Conservation (phyloP, 2,888 invertebrate species). For the Pegoplata infirma region DNA sequence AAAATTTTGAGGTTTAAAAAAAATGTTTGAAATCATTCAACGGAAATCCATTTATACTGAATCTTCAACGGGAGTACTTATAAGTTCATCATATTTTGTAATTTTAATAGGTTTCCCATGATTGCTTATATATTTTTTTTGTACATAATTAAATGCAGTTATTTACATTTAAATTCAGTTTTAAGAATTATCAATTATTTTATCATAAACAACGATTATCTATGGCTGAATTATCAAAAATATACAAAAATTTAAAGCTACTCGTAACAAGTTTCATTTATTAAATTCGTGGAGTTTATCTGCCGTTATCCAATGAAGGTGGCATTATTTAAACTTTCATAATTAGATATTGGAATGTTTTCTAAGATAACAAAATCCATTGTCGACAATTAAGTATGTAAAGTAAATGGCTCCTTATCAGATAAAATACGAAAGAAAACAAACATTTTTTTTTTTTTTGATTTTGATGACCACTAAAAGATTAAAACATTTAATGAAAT, state of each 20-base stretch:
- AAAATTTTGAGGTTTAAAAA: too few species aligned
- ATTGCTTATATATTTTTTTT: too few species aligned
- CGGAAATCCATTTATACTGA: too few species aligned
- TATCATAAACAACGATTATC: neutral
- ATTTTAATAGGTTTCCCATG: too few species aligned
- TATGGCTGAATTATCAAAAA: neutral
- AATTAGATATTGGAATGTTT: neutral
- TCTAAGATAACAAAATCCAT: constrained; percentile 28
- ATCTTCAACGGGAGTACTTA: too few species aligned
- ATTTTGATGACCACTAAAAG: constrained; percentile 30
- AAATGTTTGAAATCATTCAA: too few species aligned
- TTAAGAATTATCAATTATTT: neutral
- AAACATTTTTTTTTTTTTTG: constrained; percentile 43
- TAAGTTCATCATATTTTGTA: too few species aligned
- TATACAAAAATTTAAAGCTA: neutral
- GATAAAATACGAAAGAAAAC: constrained; percentile 34
- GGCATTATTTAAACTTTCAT: constrained; percentile 20
- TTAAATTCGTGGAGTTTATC: too few species aligned
- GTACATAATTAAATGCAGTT: too few species aligned
- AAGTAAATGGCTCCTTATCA: constrained; percentile 60
- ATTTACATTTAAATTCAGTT: too few species aligned
- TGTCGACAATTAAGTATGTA: constrained; percentile 58
- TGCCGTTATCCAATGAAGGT: constrained; percentile 4
- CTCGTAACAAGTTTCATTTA: neutral
- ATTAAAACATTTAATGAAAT: constrained; percentile 55